Evolutionary conservation across 2,113 vertebrate species (phyloP).

Genomic region (Erythrolamprus reginae): DNA sequence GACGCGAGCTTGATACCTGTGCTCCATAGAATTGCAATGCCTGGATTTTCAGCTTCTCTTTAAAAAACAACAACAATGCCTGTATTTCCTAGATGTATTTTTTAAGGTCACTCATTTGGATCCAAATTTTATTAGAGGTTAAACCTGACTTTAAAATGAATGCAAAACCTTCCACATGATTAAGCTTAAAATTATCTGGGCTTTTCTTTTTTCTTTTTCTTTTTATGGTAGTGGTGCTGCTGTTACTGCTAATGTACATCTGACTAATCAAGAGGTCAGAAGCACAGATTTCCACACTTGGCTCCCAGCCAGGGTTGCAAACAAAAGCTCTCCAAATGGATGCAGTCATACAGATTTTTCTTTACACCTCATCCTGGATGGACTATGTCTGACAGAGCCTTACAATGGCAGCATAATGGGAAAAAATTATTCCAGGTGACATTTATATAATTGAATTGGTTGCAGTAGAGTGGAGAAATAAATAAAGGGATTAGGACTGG

Average conservation of each 20-base stretch:
- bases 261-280: slow-evolving; percentile 64
- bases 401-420: not conserved
- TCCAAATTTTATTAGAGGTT: slow-evolving; percentile 57
- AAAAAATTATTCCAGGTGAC: not conserved
- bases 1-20: no score
- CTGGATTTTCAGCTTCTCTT: not conserved
- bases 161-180: slow-evolving; percentile 55
- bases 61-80: not conserved
- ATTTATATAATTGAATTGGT: not conserved
- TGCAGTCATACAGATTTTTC: not conserved
- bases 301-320: slow-evolving; percentile 58
- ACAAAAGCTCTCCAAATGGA: slow-evolving; percentile 60
- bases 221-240: not conserved
- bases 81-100: slow-evolving; percentile 4
- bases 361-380: not conserved
- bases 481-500: not conserved
- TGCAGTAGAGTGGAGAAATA: not conserved
- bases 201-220: slow-evolving; percentile 15
- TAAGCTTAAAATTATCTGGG: slow-evolving; percentile 64
- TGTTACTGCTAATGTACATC: slow-evolving; percentile 61
- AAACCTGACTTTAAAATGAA: slow-evolving; percentile 50
- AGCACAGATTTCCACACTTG: slow-evolving; percentile 60
- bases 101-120: slow-evolving; percentile 35
- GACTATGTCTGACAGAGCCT: not conserved
- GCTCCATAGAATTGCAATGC: not conserved